Evolutionary conservation across 1,140 invertebrate genomes (phyloP).

Genomic region (Diorhabda elongata): DNA sequence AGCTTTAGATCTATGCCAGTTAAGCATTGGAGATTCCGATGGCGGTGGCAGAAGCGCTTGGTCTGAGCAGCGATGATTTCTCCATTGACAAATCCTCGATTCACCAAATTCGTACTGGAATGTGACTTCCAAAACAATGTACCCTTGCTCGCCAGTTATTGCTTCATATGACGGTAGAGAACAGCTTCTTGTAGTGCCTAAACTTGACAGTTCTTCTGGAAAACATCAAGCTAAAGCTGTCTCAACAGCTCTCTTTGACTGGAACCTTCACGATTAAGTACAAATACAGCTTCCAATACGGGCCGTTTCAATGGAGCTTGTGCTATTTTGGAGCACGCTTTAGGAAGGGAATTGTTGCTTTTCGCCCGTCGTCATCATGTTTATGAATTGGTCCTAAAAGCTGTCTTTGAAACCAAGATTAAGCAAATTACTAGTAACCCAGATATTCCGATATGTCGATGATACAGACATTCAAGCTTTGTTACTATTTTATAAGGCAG

Average conservation of each 20-base stretch:
- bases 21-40: constrained; percentile 23
- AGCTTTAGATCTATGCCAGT: constrained; percentile 29
- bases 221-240: no score
- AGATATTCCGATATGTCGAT: constrained; percentile 11
- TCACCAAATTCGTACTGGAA: constrained; percentile 9
- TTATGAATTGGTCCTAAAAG: constrained; percentile 28
- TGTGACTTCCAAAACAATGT: constrained; percentile 24
- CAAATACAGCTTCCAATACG: constrained; percentile 16
- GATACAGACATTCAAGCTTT: constrained; percentile 6
- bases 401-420: constrained; percentile 29
- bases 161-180: not conserved
- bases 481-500: constrained; percentile 22
- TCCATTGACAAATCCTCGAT: no score
- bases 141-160: constrained; percentile 21
- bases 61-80: no score
- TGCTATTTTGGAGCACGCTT: no score
- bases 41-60: not conserved
- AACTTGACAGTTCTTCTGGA: constrained; percentile 1
- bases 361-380: no score
- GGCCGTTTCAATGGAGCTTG: no score
- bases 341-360: no score
- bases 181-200: constrained; percentile 17
- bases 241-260: constrained; percentile 5
- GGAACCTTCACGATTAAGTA: constrained; percentile 26
- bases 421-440: not conserved